Evolutionary conservation across 2,113 vertebrate species (phyloP).

Genomic region (Arvicanthis niloticus): DNA sequence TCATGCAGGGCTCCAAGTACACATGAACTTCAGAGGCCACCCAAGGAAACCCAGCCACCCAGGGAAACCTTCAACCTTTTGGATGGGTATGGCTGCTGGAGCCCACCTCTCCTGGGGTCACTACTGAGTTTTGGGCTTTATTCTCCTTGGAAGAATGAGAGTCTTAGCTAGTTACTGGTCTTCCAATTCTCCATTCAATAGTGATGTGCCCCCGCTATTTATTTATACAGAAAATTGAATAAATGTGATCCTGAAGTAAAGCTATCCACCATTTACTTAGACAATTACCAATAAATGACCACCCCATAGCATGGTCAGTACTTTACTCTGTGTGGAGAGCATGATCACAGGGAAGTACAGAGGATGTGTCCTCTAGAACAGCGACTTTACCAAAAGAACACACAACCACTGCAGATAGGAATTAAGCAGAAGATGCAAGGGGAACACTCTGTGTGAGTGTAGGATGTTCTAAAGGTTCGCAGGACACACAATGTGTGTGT

Average conservation of each 20-base stretch:
- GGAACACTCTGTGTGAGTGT: fast-evolving
- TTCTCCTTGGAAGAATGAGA: background rate
- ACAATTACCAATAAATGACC: background rate
- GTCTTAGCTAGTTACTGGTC: background rate
- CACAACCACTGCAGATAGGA: background rate
- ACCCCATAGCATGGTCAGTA: no score
- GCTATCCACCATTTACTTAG: background rate
- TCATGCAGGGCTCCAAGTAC: background rate
- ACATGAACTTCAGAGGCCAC: fast-evolving
- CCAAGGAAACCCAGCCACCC: background rate
- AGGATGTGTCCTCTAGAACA: no score
- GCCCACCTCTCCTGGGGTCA: background rate
- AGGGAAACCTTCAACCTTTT: background rate
- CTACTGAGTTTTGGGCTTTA: background rate
- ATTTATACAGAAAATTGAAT: background rate
- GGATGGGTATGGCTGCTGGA: fast-evolving
- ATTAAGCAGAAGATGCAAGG: background rate
- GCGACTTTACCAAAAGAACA: background rate
- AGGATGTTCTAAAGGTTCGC: background rate
- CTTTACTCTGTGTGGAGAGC: background rate
- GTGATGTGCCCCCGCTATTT: fast-evolving
- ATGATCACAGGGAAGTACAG: no score
- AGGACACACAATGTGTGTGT: background rate
- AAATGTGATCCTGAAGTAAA: background rate
- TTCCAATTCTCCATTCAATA: background rate